Base-by-base conservation (phyloP, 2,888 invertebrate genomes). In the Drosophila putrida region DNA sequence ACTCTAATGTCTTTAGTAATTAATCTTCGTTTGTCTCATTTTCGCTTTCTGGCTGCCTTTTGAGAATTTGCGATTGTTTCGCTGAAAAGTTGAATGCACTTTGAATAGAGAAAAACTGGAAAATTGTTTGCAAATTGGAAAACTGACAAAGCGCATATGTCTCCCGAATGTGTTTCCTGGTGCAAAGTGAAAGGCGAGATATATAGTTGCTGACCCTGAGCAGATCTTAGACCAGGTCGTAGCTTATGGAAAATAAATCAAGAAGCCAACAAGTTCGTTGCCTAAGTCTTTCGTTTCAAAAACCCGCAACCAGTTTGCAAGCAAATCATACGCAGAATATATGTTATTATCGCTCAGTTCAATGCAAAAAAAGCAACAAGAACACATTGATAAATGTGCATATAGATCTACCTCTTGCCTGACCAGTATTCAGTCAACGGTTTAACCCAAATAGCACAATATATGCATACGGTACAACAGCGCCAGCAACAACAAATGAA, bases 11-110 rank as follows among this genome's bases (percentile, higher is more conserved):
- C 58, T 70, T 25, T 28, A 15, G 67, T 47, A 70, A 74, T 89
- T 75, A 88, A 85, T 85, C 85, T 76, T 81, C 55, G 44, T 71
- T 68, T 60, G 50, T 65, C n/a, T n/a, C n/a, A n/a, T n/a, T n/a
- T 65, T 15, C 60, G 39, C 38, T 33, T 65, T 39, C 41, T 71
- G 41, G 43, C n/a, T 46, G 35, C 38, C 36, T 39, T 27, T 67
- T 49, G 60, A 63, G 49, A 69, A 68, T 64, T 50, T 50, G 61
- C 53, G 35, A 46, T 39, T 69, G 65, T 51, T 51, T 62, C 11
- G 38, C 38, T 44, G 28, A 61, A 64, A 75, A 89, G 90, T 85
- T 89, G 88, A 85, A 89, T 85, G 88, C 75, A 85, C 85, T 67
- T 78, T 60, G 64, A 6, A 25, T 33, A 35, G 46, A 25, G 20